Base-by-base conservation (phyloP, 2,113 vertebrate species). In the Mirounga angustirostris region DNA sequence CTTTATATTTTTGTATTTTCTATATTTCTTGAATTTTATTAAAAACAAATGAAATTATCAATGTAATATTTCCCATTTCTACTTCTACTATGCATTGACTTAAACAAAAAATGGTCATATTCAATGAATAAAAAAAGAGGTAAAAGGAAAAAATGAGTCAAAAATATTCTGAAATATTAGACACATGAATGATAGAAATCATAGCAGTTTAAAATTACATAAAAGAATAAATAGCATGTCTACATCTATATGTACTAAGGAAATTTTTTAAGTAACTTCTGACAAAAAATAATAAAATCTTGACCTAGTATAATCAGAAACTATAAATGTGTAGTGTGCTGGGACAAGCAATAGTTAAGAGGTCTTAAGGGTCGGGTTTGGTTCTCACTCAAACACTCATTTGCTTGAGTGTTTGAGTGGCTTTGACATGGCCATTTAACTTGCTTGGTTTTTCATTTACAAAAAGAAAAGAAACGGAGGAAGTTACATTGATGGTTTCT, bases 81-180 rank as follows among this genome's bases (percentile, higher is more conserved):
- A 24, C 2, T 14, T 11, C n/a, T 89, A 30, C 5, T 43, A 43
- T 85, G 28, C n/a, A 90, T 58, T 76, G 28, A 90, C 19, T 56
- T 59, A 36, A 69, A 52, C 18, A 56, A 78, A 74, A 69, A 78
- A 26, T 52, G 0, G 10, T 43, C 19, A 83, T 43, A 89, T 33
- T 24, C 24, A 87, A 65, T 40, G 12, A 82, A 54, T 30, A 30
- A 63, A 50, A n/a, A 46, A 80, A 3, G 11, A 88, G 65, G 5
- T 59, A 56, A 89, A 82, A 93, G 28, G 6, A 11, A 96, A 65
- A 85, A 40, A 84, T 0, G 12, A 87, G 46, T 58, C 0, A 84
- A 84, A 71, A n/a, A 56, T 83, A 71, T 58, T 91, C 24, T 91
- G 84, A 74, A 97, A 46, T 87, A 33, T 91, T 87, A 33, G 30